Percentiles rank a stretch among this genome's conserved stretches.
phyloP scores from a whole-genome alignment of 2,113 vertebrate species.

The Malurus elegans region DNA sequence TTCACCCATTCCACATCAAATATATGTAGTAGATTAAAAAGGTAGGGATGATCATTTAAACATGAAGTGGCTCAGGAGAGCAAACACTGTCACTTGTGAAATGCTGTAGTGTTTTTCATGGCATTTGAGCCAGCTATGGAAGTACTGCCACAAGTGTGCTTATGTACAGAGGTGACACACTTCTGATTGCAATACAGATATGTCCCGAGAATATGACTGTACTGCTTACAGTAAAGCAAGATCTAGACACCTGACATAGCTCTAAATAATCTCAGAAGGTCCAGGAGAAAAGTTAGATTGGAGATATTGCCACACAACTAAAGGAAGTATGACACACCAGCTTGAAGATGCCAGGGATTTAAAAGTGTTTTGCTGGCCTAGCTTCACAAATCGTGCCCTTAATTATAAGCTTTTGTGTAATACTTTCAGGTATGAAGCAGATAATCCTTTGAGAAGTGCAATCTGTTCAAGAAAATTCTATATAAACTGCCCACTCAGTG shows the following conservation, averaged over 20 bases:
- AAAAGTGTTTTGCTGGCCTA: not conserved
- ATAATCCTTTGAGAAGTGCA: constrained; percentile 15
- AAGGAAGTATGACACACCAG: not conserved
- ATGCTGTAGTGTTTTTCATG: not conserved
- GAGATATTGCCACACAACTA: not conserved
- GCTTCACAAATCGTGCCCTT: not conserved
- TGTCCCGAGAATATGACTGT: not conserved
- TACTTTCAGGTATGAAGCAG: not conserved
- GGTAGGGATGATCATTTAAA: not conserved
- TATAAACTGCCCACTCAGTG: not conserved
- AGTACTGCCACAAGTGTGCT: not conserved
- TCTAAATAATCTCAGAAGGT: not conserved
- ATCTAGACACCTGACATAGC: not conserved
- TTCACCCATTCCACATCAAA: not conserved
- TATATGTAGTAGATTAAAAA: not conserved
- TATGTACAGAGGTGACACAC: not conserved
- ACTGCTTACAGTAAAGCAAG: not conserved
- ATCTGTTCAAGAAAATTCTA: not conserved
- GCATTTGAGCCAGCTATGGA: not conserved
- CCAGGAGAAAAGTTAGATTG: not conserved
- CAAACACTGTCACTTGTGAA: not conserved
- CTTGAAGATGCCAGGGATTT: not conserved
- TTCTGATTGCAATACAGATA: not conserved
- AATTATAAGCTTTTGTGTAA: constrained; percentile 33
- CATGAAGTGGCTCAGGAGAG: not conserved